Conservation (phyloP, 2,888 invertebrate species). For the Melieria picta region DNA sequence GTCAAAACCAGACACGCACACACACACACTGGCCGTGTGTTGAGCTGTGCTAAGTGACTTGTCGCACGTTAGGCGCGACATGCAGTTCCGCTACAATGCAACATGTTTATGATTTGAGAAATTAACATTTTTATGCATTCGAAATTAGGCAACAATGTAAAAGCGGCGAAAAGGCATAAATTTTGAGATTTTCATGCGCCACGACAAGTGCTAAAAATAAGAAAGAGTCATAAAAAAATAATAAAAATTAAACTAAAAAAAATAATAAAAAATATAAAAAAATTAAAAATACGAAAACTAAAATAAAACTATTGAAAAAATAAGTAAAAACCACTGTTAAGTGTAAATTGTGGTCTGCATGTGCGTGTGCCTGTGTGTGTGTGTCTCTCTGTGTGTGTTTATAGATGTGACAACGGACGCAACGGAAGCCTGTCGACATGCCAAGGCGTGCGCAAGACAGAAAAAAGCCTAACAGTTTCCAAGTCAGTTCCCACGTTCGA, state of each 20-base stretch:
- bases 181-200: not conserved
- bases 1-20: conserved; percentile 9
- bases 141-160: conserved; percentile 15
- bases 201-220: too few species aligned
- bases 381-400: not conserved
- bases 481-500: conserved; percentile 30
- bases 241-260: too few species aligned
- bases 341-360: not conserved
- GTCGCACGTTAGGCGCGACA: too few species aligned
- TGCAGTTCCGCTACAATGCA: conserved; percentile 5
- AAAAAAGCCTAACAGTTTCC: not conserved
- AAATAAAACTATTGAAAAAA: too few species aligned
- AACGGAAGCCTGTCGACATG: not conserved
- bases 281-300: too few species aligned
- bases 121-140: conserved; percentile 27
- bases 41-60: too few species aligned
- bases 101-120: conserved; percentile 17
- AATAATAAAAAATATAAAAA: too few species aligned
- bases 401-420: not conserved
- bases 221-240: too few species aligned
- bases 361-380: not conserved
- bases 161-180: not conserved
- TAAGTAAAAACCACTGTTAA: not conserved
- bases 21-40: too few species aligned
- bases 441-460: conserved; percentile 11